phyloP scores from a whole-genome alignment of 1,140 invertebrate genomes.

The Polyergus mexicanus region DNA sequence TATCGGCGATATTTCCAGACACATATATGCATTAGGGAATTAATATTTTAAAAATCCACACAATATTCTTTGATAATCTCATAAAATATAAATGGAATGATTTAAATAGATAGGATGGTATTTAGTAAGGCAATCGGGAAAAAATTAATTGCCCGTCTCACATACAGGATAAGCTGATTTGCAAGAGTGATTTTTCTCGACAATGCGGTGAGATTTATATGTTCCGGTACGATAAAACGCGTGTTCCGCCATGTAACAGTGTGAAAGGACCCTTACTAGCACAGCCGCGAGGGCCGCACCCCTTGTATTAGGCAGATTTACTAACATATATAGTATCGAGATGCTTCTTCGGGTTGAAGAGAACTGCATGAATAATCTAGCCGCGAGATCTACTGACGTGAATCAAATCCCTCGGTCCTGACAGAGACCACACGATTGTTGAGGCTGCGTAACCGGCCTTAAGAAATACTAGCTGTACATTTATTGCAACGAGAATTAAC shows the following conservation, averaged over 20 bases:
- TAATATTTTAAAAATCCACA: neutral
- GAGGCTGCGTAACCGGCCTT: slow-evolving; percentile 62
- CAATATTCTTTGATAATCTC: slow-evolving; percentile 17
- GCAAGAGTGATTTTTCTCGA: slow-evolving; percentile 59
- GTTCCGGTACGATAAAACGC: slow-evolving; percentile 58
- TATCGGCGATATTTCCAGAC: neutral
- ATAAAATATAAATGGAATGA: neutral
- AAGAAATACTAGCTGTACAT: slow-evolving; percentile 57
- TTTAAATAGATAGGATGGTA: neutral
- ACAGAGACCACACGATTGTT: slow-evolving; percentile 25
- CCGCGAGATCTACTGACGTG: slow-evolving; percentile 73
- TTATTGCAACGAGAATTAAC: slow-evolving; percentile 22
- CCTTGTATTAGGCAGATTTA: slow-evolving; percentile 79
- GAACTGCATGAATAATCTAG: slow-evolving; percentile 74
- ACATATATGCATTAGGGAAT: neutral
- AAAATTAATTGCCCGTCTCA: slow-evolving; percentile 43
- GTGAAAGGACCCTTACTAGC: slow-evolving; percentile 70
- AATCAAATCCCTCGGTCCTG: slow-evolving; percentile 64
- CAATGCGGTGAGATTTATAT: slow-evolving; percentile 67
- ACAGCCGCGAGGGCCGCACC: slow-evolving; percentile 61
- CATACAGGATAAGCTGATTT: slow-evolving; percentile 14
- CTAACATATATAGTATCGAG: slow-evolving; percentile 75
- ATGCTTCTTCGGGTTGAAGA: slow-evolving; percentile 73
- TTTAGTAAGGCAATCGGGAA: slow-evolving; percentile 25
- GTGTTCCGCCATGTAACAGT: slow-evolving; percentile 32